Base-by-base conservation (phyloP, 2,797 vertebrate genomes). In the Acipenser ruthenus region DNA sequence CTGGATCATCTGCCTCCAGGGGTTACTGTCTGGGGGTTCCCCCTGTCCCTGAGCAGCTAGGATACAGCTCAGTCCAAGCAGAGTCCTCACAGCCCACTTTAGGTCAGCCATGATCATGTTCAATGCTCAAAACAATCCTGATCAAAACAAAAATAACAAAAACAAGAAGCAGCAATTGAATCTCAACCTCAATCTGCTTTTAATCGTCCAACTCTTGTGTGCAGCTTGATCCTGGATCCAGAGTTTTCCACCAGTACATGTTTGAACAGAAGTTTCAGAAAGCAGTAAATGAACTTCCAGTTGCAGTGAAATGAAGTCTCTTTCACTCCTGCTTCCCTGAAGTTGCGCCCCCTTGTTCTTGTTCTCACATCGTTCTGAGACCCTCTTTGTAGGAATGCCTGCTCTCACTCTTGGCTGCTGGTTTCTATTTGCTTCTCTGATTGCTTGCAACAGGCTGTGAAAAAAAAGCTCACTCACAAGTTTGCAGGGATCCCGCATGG, bases 1-100 rank as follows among this genome's bases (percentile, higher is more conserved):
- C 67, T 93, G 96, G 78, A 99, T 99, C 80, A 95, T 88, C 85
- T 98, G 96, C 72, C 94, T 82, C 96, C 96, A 98, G 4, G 89
- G 95, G 49, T 82, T 84, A 15, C 81, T 78, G 68, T 79, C 76
- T 37, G 23, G 23, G 23, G 2, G 23, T 37, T 37, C 23, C 2
- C 82, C 84, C 72, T 88, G 90, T 6, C 80, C 86, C 10, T 74
- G 87, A 68, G 80, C 80, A 73, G 84, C 83, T 67, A 85, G 85
- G 71, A 87, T 86, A 37, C 87, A 69, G 23, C 83, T 83, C 1
- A 73, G 84, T 60, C 88, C 77, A 75, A 92, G 67, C 70, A 89
- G 77, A 64, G 87, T 61, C 69, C 82, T 85, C 70, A 90, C 69
- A 74, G 84, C 83, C 86, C 89, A 87, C 72, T 69, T 78, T 73